These are phyloP conservation scores for Pelodiscus sinensis DNA, from an alignment of 2,113 vertebrate species.

Conservation along the genomic window DNA sequence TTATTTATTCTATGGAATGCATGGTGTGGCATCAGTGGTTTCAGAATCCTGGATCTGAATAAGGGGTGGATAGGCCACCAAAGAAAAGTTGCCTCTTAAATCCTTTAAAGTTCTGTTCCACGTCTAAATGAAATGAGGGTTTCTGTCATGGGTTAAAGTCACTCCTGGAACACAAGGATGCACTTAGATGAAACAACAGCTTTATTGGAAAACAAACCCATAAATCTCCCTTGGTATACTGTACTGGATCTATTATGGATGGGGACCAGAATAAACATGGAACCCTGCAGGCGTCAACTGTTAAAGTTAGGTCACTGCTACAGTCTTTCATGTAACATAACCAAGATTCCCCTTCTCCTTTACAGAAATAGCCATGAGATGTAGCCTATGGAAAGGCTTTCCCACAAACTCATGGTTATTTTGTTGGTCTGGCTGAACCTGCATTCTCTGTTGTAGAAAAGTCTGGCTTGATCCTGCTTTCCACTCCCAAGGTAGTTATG, in stretches of 20 bases:
- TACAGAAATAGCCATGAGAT: not conserved
- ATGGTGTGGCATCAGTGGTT: accelerated
- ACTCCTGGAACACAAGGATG: not conserved
- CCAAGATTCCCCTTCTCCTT: not conserved
- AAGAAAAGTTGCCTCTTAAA: not conserved
- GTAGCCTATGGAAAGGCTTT: not conserved
- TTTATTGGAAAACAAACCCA: not conserved
- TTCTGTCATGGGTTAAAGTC: not conserved
- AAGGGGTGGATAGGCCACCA: not conserved
- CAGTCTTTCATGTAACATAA: not conserved
- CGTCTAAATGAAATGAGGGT: not conserved
- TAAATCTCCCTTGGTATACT: not conserved
- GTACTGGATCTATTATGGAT: not conserved
- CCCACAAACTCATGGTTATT: not conserved
- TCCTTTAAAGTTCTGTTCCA: not conserved
- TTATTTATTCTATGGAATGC: not conserved
- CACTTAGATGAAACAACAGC: not conserved
- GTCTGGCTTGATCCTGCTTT: not conserved
- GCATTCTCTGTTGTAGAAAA: not conserved
- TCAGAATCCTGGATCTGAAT: not conserved
- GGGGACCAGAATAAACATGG: not conserved
- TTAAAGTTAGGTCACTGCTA: not conserved
- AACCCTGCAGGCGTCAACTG: not conserved
- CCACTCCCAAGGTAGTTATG: not conserved
- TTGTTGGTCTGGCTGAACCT: not conserved